A percentile compares a stretch with the other conserved stretches of the same genome.
These are phyloP conservation scores for Macrotrachela quadricornifera DNA, from an alignment of 1,140 invertebrate species.

Conservation along the genomic window DNA sequence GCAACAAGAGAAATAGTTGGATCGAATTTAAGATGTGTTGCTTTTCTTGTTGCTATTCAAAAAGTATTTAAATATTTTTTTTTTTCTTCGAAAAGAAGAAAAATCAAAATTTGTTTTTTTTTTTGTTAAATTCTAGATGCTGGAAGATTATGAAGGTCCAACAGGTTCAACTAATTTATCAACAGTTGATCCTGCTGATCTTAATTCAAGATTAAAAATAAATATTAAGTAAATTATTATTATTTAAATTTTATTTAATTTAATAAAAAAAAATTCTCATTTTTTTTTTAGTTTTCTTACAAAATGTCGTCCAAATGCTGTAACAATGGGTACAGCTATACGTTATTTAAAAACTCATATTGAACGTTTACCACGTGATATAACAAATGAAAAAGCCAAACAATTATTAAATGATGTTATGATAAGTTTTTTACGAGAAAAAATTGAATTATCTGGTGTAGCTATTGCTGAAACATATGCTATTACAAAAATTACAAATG, in stretches of 20 bases:
- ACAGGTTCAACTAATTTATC: constrained; percentile 41
- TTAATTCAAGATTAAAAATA: constrained; percentile 46
- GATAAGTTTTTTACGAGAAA: constrained; percentile 57
- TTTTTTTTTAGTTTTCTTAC: constrained; percentile 43
- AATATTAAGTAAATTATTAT: constrained; percentile 21
- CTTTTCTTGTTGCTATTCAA: constrained; percentile 51
- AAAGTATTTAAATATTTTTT: constrained; percentile 15
- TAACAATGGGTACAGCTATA: constrained; percentile 71
- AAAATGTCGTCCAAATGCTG: constrained; percentile 53
- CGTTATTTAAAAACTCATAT: constrained; percentile 42
- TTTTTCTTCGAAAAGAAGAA: not conserved
- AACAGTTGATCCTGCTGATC: constrained; percentile 55
- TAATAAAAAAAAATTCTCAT: no score
- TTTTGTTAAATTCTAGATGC: constrained; percentile 8
- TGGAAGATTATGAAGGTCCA: constrained; percentile 31
- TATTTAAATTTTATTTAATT: no score
- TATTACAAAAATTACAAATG: constrained; percentile 47
- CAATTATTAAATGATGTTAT: constrained; percentile 44
- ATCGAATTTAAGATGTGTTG: constrained; percentile 64
- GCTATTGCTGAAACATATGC: constrained; percentile 38
- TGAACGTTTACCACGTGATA: constrained; percentile 39
- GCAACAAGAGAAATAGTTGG: constrained; percentile 46
- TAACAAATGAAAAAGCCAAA: constrained; percentile 49
- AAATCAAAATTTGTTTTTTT: not conserved
- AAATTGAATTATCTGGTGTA: constrained; percentile 56